phyloP scores from a whole-genome alignment of 2,797 vertebrate species.

The Sibirionetta formosa region DNA sequence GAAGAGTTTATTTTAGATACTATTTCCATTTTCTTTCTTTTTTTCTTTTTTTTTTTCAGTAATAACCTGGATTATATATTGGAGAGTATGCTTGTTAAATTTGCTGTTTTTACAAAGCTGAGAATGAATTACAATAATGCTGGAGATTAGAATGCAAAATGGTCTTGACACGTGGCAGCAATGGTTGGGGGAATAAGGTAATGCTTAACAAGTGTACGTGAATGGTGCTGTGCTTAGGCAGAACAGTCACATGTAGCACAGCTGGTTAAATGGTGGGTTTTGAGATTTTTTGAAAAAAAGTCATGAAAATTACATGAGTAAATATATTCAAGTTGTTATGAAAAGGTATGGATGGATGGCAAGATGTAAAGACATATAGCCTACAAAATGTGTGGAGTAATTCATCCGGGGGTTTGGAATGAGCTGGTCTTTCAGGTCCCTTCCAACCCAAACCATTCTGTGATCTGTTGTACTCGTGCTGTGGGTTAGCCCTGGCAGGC shows the following conservation, averaged over 20 bases:
- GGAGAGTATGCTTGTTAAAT: background rate
- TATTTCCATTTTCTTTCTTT: background rate
- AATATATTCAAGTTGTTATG: background rate
- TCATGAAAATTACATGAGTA: background rate
- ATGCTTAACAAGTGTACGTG: background rate
- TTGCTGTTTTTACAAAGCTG: background rate
- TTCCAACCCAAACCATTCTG: no score
- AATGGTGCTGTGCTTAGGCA: background rate
- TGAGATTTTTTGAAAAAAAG: background rate
- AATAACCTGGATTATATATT: slow-evolving; percentile 6
- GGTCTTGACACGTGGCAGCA: background rate
- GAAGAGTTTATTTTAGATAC: background rate
- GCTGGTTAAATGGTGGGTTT: background rate
- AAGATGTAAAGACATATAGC: background rate
- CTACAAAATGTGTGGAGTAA: background rate
- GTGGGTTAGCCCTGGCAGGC: background rate
- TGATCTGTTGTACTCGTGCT: background rate
- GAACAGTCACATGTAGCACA: background rate
- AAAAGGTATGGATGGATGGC: background rate
- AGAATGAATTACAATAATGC: background rate
- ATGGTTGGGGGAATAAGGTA: background rate
- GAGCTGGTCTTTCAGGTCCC: no score
- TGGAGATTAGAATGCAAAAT: background rate
- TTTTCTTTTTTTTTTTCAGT: background rate
- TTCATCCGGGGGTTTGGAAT: background rate